Conservation (phyloP, 2,797 vertebrate species). For the Steatocranus sp. region DNA sequence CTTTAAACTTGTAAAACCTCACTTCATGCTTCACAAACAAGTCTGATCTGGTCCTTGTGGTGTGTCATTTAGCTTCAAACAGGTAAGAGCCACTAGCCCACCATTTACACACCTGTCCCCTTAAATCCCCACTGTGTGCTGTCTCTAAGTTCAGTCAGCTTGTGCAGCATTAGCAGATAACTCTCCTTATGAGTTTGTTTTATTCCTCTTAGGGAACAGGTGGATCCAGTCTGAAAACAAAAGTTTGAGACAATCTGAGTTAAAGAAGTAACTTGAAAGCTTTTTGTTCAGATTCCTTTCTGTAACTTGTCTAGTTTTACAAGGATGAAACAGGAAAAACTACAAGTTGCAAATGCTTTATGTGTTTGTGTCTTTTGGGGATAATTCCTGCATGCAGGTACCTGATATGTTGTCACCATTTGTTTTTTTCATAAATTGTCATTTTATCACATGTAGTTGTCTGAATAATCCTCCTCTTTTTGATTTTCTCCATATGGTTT, state of each 20-base stretch:
- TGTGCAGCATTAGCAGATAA: constrained; percentile 39
- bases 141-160: not conserved
- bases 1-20: constrained; percentile 53
- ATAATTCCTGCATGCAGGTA: constrained; percentile 29
- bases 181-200: constrained; percentile 13
- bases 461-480: not conserved
- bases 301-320: not conserved
- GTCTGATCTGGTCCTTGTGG: constrained; percentile 66
- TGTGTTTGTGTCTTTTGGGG: not conserved
- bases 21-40: constrained; percentile 61
- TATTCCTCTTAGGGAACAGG: not conserved
- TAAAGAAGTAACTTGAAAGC: not conserved
- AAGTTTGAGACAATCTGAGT: not conserved
- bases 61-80: constrained; percentile 60
- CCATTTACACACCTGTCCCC: not conserved
- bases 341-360: constrained; percentile 39
- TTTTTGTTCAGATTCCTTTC: not conserved
- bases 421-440: not conserved
- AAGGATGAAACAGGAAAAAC: constrained; percentile 1
- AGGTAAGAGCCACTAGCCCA: constrained; percentile 76
- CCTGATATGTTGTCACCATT: constrained; percentile 11
- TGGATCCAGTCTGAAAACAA: not conserved
- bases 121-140: constrained; percentile 28
- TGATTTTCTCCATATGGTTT: not conserved
- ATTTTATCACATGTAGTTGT: not conserved